Base-by-base conservation (phyloP, 2,113 vertebrate species). In the Globicephala melas region DNA sequence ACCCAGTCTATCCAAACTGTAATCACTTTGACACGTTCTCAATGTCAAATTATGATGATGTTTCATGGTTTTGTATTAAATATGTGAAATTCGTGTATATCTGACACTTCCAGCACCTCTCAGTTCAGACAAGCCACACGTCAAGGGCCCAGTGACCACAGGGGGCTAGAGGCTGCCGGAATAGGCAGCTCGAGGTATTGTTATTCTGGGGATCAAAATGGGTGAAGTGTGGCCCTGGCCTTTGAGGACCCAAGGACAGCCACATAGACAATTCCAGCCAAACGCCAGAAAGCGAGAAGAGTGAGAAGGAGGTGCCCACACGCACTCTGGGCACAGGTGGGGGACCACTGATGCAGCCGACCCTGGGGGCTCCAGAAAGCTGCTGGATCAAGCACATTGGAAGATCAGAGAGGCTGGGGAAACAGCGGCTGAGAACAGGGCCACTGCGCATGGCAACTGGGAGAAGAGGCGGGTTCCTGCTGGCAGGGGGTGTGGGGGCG, bases 401-500 rank as follows among this genome's bases (percentile, higher is more conserved):
- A 33, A 80, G 47, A 12, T 33, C 31, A 82, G 26, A 79, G 21
- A 33, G 28, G 21, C 15, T 10, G 7, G 9, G 6, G 11, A 36
- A 58, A 23, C 36, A 60, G 55, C 1, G 18, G 11, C 71, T 50
- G 68, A 58, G 68, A 58, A 79, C 2, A 36, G 55, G 55, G n/a
- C 9, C 76, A 38, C 0, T 1, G 13, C 20, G 9, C 2, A 13
- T 50, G 76, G n/a, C 44, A 8, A 25, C 55, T 58, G 11, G 23
- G 31, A n/a, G 18, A n/a, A 67, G 15, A 33, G 31, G 4, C 7
- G 36, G 62, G 20, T 13, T 20, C 21, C 21, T 31, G 31, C 53
- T 2, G 2, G 6, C 6, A 62, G 55, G 18, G 6, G 55, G 55
- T 11, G 1, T 4, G 26, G 8, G 25, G 15, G 13, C 0, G 3